These are phyloP conservation scores for Leptopilina myrica DNA, from an alignment of 2,888 invertebrate species.

Conservation along the genomic window DNA sequence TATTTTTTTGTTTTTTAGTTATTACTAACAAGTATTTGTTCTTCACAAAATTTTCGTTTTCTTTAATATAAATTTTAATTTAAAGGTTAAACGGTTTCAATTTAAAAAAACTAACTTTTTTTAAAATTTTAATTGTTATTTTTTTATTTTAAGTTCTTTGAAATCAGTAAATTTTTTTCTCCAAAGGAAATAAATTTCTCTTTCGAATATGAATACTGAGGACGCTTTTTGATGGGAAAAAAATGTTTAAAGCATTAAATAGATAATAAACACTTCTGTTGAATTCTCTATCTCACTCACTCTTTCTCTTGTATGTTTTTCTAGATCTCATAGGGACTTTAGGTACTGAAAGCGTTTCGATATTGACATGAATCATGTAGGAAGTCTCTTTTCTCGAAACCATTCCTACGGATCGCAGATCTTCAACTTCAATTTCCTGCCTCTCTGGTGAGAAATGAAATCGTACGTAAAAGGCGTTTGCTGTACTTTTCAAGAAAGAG, in stretches of 20 bases:
- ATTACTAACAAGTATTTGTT: too few species aligned
- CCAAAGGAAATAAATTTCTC: too few species aligned
- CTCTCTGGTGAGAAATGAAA: constrained; percentile 35
- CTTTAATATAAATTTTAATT: too few species aligned
- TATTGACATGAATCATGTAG: constrained; percentile 37
- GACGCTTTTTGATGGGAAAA: too few species aligned
- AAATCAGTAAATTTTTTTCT: too few species aligned
- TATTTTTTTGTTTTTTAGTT: too few species aligned
- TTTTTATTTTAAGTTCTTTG: too few species aligned
- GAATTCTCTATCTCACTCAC: background rate
- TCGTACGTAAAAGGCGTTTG: constrained; percentile 37
- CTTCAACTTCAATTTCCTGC: constrained; percentile 40
- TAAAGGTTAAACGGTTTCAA: too few species aligned
- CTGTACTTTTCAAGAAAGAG: constrained; percentile 38
- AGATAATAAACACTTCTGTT: background rate
- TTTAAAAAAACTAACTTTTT: too few species aligned
- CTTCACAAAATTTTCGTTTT: too few species aligned
- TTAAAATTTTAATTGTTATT: too few species aligned
- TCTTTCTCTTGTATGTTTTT: background rate
- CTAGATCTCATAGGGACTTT: constrained; percentile 20
- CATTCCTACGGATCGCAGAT: constrained; percentile 32
- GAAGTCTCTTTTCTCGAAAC: constrained; percentile 27
- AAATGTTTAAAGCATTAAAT: background rate
- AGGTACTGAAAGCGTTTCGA: constrained; percentile 18
- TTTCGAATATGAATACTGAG: too few species aligned